Evolutionary conservation across 1,140 invertebrate genomes (phyloP), one percentile per base, ranked within the genome.

Genomic region (Penaeus indicus): DNA sequence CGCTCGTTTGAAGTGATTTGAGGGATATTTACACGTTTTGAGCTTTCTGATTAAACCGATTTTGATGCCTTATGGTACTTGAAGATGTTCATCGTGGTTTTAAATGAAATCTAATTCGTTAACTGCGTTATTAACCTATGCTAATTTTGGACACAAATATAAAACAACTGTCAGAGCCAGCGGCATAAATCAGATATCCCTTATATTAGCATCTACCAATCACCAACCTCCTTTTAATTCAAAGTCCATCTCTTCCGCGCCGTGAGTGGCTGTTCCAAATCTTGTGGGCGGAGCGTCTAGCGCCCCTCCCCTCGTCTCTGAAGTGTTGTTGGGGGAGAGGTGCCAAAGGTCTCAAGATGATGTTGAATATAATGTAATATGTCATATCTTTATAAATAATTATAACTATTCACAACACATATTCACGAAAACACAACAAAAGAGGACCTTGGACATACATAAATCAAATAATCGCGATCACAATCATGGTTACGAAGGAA

Each of bases 181-280:
- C 87, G 87, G 87, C 87, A 88, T 88, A 88, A 88, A 88, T 88
- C 87, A 88, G 87, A 88, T 88, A 88, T 84, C 81, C 87, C 87
- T 88, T 88, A 88, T 88, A 88, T 88, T 88, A 88, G 87, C 87
- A 84, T 88, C 87, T 84, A 63, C 87, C 87, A 88, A 88, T 88
- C 87, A 88, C 69, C 81, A 54, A 84, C 54, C 87, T 88, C 81
- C 87, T 88, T 88, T 88, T 88, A 88, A 88, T 88, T 88, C 87
- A 88, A 88, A 88, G 87, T 88, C 81, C 87, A 78, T 88, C 67
- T 88, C 81, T 88, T 61, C 81, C 81, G 87, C 8, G 32, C 87
- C 72, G 82, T 88, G 87, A 88, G 42, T 88, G 87, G 87, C 81
- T 83, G 87, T n/a, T n/a, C 10, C 27, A 42, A 84, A 67, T 78